A percentile compares a stretch with the other conserved stretches of the same genome.
Conservation (phyloP, 1,140 invertebrate species). For the Trissolcus basalis region DNA sequence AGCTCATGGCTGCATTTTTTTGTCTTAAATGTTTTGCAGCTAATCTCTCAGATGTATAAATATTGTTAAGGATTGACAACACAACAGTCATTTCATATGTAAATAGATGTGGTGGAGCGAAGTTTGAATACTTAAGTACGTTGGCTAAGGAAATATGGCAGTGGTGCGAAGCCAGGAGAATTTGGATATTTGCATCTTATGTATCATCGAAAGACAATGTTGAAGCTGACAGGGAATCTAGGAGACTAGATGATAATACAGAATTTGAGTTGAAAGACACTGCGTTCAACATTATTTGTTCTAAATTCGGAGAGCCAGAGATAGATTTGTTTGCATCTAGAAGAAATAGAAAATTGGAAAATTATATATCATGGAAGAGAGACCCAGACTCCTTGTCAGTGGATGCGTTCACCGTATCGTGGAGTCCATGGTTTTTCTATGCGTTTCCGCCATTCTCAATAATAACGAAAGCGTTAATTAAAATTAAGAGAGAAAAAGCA, state of each 20-base stretch:
- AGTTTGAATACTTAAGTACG: constrained; percentile 17
- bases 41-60: constrained; percentile 14
- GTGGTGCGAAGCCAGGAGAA: constrained; percentile 28
- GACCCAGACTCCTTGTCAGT: too few species aligned
- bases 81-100: constrained; percentile 34
- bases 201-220: constrained; percentile 33
- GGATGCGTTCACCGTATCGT: too few species aligned
- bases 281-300: constrained; percentile 12
- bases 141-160: constrained; percentile 36
- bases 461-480: too few species aligned
- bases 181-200: constrained; percentile 33
- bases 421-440: too few species aligned
- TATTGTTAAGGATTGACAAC: constrained; percentile 39
- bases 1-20: constrained; percentile 63
- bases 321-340: too few species aligned
- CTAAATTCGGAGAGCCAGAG: constrained; percentile 14
- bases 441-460: too few species aligned
- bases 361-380: too few species aligned
- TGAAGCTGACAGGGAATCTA: constrained; percentile 27
- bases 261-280: constrained; percentile 24
- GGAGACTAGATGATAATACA: constrained; percentile 31
- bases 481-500: too few species aligned
- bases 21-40: constrained; percentile 64
- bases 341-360: too few species aligned
- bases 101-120: constrained; percentile 26